Base-by-base conservation (phyloP, 1,140 invertebrate genomes). In the Drosophila truncata region DNA sequence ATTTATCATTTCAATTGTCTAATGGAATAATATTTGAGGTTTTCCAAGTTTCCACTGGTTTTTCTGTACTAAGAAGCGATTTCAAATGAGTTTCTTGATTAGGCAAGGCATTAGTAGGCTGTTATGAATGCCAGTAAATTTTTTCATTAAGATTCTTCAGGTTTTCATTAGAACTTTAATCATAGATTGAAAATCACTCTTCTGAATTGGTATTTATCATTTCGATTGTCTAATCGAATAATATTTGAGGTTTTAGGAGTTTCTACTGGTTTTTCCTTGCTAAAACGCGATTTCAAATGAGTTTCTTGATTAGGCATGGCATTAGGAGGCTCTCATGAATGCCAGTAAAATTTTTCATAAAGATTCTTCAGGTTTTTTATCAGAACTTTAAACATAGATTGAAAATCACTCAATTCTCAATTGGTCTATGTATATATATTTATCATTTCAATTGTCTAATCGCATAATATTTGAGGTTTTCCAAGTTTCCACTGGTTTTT, bases 141-240 rank as follows among this genome's bases (percentile, higher is more conserved):
- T n/a, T n/a, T n/a, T n/a, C n/a, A n/a, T n/a, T n/a, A n/a, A n/a
- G n/a, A n/a, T n/a, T n/a, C n/a, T n/a, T n/a, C n/a, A n/a, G n/a
- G n/a, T n/a, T n/a, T n/a, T n/a, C n/a, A n/a, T n/a, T n/a, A n/a
- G n/a, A 60, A 57, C 13, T 11, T n/a, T 4, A 9, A 35, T 14
- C 3, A 25, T 2, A 27, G 10, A 35, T n/a, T n/a, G n/a, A n/a
- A n/a, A n/a, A n/a, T n/a, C 9, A 1, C 31, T 20, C 16, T 67
- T 67, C 49, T 69, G 23, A 67, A 71, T 71, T 71, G 67, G 41
- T 72, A 78, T 67, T 66, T 76, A 50, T 65, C 70, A 55, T 52
- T 63, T 60, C 61, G 62, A 42, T 66, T 65, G 33, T 76, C 41
- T 63, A n/a, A n/a, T n/a, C n/a, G n/a, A n/a, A n/a, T n/a, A n/a